Evolutionary conservation across 2,113 vertebrate genomes (phyloP), one percentile per base, ranked within the genome.

Genomic region (Labeo rohita): DNA sequence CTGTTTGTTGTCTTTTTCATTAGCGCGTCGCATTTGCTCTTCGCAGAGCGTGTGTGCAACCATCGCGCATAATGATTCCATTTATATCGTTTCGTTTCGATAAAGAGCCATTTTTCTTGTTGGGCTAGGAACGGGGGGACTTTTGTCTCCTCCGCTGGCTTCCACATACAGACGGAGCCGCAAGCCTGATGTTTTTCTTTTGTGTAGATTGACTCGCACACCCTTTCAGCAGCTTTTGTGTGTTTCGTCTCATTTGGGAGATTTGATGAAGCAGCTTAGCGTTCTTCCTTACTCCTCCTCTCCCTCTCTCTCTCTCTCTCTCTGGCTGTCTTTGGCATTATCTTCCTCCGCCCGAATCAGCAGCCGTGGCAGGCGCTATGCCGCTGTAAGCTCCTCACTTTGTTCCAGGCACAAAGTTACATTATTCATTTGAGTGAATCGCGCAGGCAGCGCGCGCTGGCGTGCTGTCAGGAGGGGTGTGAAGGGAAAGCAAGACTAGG

Each of bases 181-280:
- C 66, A 54, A 89, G 80, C 77, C 83, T 83, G 80, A 78, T 82
- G 78, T 85, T 73, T 52, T 70, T 80, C 79, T 84, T 89, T 89
- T 89, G 83, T 89, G 86, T 73, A 45, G 49, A 61, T 84, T 87
- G 85, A 89, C 88, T 87, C 47, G 72, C 83, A 63, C 75, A 47
- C 85, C 66, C 85, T 65, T 81, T 83, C 82, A 74, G 82, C 49
- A 43, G 82, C 86, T 84, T 80, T 87, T 73, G 82, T 61, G 72
- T 66, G 56, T 86, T 75, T 80, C 15, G 68, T 86, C 76, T 88
- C 86, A 77, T 88, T 88, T 79, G 87, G 83, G 83, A 90, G 89
- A 85, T 84, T 86, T 87, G 86, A 89, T 87, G 84, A 85, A 89
- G 86, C 88, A 54, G 84, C 86, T 90, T 89, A 87, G 75, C 85